Evolutionary conservation across 2,888 invertebrate species (phyloP), one percentile per base, ranked within the genome.

Genomic region (Tridacna gigas): DNA sequence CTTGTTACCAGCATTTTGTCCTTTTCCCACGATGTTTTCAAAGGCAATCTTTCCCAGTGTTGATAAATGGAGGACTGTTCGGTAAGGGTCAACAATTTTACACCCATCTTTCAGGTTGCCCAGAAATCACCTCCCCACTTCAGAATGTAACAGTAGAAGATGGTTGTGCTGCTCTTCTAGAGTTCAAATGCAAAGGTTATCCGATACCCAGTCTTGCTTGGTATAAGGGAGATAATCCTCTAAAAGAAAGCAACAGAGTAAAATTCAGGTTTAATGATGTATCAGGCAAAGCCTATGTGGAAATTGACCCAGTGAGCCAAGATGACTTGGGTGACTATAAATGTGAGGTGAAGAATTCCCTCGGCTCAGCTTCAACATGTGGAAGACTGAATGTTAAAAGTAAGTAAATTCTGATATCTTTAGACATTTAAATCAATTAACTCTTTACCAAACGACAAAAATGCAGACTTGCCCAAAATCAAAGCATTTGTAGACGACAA

Each of bases 311-410:
- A n/a, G 86, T 84, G 18, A 79, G 82, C n/a, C 76, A 81, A 18
- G 86, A 84, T 37, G 89, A 92, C 79, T 80, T 86, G 11, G 92
- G 91, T 15, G 86, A 88, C 26, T 92, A 91, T 83, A 85, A 83
- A 61, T 92, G 92, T 88, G 80, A 90, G 26, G 87, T 91, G 63
- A 82, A 81, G 22, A 92, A 90, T 66, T 75, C 86, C 20, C 76
- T 86, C 3, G 92, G 92, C 37, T 82, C 90, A 76, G 93, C 91
- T 0, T 87, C 90, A 71, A 91, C 92, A 20, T 89, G 79, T 63
- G 88, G 90, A 25, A 83, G 48, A 20, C 80, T 92, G 5, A 76
- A 79, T 15, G 89, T 93, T 12, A 86, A 86, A 86, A 87, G 93
- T 93, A 88, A 89, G 91, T 86, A 37, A 7, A n/a, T n/a, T n/a